Conservation (phyloP, 2,888 invertebrate genomes). For the Anthophora plumipes region DNA sequence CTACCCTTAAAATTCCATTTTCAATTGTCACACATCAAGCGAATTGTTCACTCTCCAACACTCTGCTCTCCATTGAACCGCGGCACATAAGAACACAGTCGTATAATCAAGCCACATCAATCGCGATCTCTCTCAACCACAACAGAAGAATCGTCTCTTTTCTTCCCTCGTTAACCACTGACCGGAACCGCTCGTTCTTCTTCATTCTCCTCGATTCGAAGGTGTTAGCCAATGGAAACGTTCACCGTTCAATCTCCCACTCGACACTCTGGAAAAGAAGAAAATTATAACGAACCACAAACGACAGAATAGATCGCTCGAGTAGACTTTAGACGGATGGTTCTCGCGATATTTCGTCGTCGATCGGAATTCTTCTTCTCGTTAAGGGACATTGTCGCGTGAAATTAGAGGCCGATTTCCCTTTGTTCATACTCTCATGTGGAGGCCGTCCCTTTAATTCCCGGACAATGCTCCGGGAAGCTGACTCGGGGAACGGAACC, state of each 20-base stretch:
- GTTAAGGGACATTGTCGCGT: conserved; percentile 69
- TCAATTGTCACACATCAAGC: no score
- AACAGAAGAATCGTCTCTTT: no score
- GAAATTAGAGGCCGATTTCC: conserved; percentile 63
- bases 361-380: conserved; percentile 53
- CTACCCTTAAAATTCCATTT: no score
- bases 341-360: conserved; percentile 27
- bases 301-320: no score
- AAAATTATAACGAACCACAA: conserved; percentile 32
- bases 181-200: no score
- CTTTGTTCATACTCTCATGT: conserved; percentile 32
- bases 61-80: neutral
- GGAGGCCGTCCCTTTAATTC: conserved; percentile 53
- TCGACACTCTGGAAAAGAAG: neutral
- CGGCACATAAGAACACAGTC: conserved; percentile 1
- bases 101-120: no score
- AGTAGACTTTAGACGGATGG: no score
- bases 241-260: conserved; percentile 15
- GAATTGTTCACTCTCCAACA: no score
- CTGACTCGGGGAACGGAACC: conserved; percentile 8
- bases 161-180: no score
- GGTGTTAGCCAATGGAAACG: no score
- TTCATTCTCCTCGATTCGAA: no score
- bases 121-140: no score
- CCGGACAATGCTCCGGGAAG: conserved; percentile 53